Evolutionary conservation across 2,113 vertebrate genomes (phyloP).

Genomic region (Ciconia maguari): DNA sequence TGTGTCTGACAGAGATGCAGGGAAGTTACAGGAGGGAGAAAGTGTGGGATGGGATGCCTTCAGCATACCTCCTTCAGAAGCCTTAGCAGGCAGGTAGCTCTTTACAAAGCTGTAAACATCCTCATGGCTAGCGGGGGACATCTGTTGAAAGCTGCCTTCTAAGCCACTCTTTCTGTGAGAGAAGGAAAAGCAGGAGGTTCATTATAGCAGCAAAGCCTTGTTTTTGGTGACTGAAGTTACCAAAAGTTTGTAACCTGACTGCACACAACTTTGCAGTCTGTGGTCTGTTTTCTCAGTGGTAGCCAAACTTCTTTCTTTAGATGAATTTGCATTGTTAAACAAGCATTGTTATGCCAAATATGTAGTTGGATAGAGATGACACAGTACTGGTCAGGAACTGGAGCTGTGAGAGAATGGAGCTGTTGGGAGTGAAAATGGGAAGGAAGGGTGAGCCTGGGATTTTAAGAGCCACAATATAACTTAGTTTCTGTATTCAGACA

Average conservation of each 20-base stretch:
- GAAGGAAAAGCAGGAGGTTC: neutral
- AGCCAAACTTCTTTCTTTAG: neutral
- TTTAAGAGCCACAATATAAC: neutral
- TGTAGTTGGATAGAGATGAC: neutral
- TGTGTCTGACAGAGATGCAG: neutral
- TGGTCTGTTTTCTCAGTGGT: neutral
- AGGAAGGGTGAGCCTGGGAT: neutral
- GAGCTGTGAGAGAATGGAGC: neutral
- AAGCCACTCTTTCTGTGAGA: neutral
- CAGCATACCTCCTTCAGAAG: neutral
- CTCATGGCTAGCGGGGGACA: neutral
- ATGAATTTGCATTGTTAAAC: neutral
- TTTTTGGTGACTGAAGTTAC: neutral
- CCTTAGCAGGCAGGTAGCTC: neutral
- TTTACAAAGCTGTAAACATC: conserved; percentile 11
- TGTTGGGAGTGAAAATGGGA: neutral
- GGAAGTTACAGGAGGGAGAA: neutral
- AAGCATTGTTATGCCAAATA: neutral
- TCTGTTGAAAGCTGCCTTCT: neutral
- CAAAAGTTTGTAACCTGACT: neutral
- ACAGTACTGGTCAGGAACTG: neutral
- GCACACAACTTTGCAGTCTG: neutral
- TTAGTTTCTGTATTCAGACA: neutral
- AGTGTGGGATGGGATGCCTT: neutral
- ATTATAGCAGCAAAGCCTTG: neutral